A percentile compares a stretch with the other conserved stretches of the same genome.
These are phyloP conservation scores for Porites cylindrica DNA, from an alignment of 92 coral and sea anemone genomes.

Conservation along the genomic window DNA sequence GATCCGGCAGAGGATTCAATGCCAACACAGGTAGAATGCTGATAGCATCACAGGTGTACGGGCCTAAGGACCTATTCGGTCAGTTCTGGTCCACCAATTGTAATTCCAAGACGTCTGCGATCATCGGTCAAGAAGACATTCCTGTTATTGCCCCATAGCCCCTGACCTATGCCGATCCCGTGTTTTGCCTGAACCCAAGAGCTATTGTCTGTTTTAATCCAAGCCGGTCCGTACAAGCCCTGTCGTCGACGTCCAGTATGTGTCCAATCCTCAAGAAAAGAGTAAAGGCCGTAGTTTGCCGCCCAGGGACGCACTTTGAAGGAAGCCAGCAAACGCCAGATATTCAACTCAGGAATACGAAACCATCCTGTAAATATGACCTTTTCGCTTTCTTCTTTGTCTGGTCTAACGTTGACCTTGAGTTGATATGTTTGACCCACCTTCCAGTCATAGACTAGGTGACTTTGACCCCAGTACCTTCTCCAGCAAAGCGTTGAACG, in stretches of 20 bases:
- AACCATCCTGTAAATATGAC: constrained; percentile 50
- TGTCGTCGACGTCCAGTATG: constrained; percentile 21
- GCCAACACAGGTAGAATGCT: constrained; percentile 34
- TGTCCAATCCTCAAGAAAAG: constrained; percentile 38
- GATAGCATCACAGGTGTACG: constrained; percentile 3
- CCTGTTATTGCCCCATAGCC: constrained; percentile 1
- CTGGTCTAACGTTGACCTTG: constrained; percentile 46
- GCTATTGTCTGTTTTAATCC: constrained; percentile 30
- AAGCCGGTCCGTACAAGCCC: constrained; percentile 40
- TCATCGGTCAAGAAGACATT: constrained; percentile 40
- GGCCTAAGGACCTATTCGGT: constrained; percentile 35
- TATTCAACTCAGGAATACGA: constrained; percentile 37
- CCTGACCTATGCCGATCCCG: no score
- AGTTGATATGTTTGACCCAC: constrained; percentile 42
- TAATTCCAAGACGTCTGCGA: constrained; percentile 24
- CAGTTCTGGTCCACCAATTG: constrained; percentile 38
- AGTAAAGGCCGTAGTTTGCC: constrained; percentile 12
- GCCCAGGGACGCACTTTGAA: constrained; percentile 34
- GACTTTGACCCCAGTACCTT: constrained; percentile 48
- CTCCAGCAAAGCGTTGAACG: constrained; percentile 37
- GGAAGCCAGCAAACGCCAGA: constrained; percentile 52
- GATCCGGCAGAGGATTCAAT: constrained; percentile 35
- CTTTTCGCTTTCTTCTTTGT: constrained; percentile 28
- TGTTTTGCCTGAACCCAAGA: constrained; percentile 25
- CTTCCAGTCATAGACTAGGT: constrained; percentile 33